These are phyloP conservation scores for Opisthocomus hoazin DNA, from an alignment of 2,113 vertebrate species.

Conservation along the genomic window DNA sequence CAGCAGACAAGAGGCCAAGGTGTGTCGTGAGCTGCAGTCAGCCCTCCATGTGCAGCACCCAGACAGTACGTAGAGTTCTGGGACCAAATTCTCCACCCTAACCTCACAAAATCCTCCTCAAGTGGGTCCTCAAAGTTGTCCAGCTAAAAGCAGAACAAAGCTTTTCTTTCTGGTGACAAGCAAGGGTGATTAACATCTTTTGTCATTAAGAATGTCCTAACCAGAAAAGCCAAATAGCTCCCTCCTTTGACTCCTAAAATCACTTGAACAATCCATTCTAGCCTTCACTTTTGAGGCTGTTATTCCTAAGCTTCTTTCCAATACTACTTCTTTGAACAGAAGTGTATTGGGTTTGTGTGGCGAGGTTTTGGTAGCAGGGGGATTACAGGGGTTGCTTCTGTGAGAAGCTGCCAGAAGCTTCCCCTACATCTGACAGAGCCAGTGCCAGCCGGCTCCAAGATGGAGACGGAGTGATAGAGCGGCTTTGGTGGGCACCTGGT, in stretches of 20 bases:
- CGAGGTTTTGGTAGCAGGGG: no score
- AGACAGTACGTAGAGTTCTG: rapidly evolving
- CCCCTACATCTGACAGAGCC: no score
- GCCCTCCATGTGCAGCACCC: background rate
- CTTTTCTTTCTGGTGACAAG: background rate
- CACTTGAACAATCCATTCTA: background rate
- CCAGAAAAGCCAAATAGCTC: background rate
- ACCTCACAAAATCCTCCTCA: background rate
- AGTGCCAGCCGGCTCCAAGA: no score
- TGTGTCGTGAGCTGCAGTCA: rapidly evolving
- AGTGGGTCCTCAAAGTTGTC: background rate
- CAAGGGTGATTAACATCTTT: background rate
- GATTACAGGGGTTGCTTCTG: no score
- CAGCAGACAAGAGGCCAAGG: background rate
- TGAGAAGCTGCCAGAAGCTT: no score
- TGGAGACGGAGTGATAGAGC: no score
- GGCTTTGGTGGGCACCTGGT: no score
- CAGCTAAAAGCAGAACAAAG: background rate
- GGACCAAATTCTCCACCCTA: background rate
- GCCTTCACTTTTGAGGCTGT: background rate
- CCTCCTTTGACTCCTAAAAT: background rate
- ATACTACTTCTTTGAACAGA: background rate
- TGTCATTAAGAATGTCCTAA: background rate
- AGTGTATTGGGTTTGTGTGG: no score
- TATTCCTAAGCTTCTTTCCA: background rate